These are phyloP conservation scores for Brotula barbata DNA, from an alignment of 2,797 vertebrate genomes.

Conservation along the genomic window DNA sequence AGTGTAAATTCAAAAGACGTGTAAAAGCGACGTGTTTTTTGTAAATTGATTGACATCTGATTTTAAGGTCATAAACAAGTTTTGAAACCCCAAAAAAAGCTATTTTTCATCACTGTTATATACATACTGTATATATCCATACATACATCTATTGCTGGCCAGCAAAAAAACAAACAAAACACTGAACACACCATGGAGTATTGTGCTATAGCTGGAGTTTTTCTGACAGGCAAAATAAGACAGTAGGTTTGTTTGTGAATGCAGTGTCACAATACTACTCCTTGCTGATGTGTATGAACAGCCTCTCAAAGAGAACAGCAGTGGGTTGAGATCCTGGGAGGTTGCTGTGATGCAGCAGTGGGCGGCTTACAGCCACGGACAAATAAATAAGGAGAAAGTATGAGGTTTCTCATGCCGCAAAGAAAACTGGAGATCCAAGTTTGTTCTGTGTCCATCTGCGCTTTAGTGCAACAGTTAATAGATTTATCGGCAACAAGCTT, in stretches of 20 bases:
- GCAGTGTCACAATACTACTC: constrained; percentile 52
- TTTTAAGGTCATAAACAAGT: too few relatives aligned
- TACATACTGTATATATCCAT: too few relatives aligned
- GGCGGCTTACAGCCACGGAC: constrained; percentile 44
- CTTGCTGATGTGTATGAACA: constrained; percentile 42
- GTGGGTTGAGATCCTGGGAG: constrained; percentile 47
- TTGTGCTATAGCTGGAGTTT: neutral
- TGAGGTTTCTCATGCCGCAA: constrained; percentile 22
- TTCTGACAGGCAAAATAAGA: constrained; percentile 28
- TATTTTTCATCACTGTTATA: too few relatives aligned
- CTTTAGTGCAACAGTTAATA: constrained; percentile 44
- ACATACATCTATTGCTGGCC: neutral
- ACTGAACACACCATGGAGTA: neutral
- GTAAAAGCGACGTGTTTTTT: too few relatives aligned
- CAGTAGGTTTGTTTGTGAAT: constrained; percentile 45
- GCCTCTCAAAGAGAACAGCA: constrained; percentile 43
- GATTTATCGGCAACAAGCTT: constrained; percentile 46
- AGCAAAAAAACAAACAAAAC: constrained; percentile 12
- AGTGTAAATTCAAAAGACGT: too few relatives aligned
- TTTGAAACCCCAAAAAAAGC: too few relatives aligned
- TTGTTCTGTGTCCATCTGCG: constrained; percentile 41
- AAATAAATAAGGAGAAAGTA: constrained; percentile 40
- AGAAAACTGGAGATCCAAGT: constrained; percentile 36
- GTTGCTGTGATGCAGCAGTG: constrained; percentile 53
- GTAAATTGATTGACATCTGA: too few relatives aligned